Conservation (phyloP, 1,140 invertebrate genomes). For the Drosophila yakuba region DNA sequence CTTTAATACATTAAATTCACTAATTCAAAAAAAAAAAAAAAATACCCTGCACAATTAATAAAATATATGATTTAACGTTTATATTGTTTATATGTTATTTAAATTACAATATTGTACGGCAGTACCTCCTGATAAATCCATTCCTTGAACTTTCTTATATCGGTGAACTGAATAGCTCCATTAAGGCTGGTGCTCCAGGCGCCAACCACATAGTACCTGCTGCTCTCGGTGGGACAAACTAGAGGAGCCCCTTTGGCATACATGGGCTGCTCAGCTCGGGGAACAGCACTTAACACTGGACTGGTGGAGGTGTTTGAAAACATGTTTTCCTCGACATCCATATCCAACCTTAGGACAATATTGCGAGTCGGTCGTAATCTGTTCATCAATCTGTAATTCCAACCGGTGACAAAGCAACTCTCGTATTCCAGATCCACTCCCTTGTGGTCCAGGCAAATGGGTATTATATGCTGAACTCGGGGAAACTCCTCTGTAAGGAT, state of each 20-base stretch:
- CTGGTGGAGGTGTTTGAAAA: neutral
- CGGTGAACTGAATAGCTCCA: neutral
- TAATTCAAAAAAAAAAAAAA: too few species aligned
- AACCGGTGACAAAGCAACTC: slow-evolving; percentile 23
- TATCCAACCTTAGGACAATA: neutral
- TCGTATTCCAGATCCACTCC: neutral
- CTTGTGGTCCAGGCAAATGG: too few species aligned
- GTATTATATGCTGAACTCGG: neutral
- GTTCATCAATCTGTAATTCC: neutral
- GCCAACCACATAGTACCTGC: slow-evolving; percentile 8
- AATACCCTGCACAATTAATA: too few species aligned
- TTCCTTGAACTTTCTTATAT: neutral
- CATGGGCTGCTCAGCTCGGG: neutral
- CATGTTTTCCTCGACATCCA: neutral
- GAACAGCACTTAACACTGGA: neutral
- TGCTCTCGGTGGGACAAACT: slow-evolving; percentile 19
- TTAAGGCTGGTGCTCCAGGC: slow-evolving; percentile 4
- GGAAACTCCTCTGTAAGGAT: slow-evolving; percentile 12
- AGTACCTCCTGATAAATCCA: neutral
- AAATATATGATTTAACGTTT: neutral
- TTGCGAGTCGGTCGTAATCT: neutral
- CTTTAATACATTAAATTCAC: too few species aligned
- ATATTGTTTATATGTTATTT: neutral
- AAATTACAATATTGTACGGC: neutral
- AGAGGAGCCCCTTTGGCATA: slow-evolving; percentile 17